A percentile compares a stretch with the other conserved stretches of the same genome.
These are phyloP conservation scores for Agrochola macilenta DNA, from an alignment of 2,888 invertebrate genomes.

Conservation along the genomic window DNA sequence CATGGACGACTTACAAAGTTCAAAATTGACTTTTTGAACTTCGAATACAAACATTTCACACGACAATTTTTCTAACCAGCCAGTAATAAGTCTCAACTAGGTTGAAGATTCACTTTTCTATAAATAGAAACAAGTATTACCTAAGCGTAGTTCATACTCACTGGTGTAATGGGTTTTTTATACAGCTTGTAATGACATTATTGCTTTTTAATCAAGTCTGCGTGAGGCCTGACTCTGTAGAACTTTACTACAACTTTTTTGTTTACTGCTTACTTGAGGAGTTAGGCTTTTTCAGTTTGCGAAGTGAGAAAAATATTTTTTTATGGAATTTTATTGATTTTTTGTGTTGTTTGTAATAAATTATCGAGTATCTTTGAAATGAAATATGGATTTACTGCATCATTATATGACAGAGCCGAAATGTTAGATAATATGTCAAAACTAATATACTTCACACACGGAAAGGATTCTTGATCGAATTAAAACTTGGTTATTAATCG, in stretches of 20 bases:
- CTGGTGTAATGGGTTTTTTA: conserved; percentile 81
- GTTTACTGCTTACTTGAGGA: conserved; percentile 1
- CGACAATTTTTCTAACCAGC: conserved; percentile 26
- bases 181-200: conserved; percentile 82
- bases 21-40: neutral
- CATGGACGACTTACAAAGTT: neutral
- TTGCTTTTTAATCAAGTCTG: conserved; percentile 84
- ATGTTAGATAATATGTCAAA: too few species aligned
- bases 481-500: neutral
- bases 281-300: conserved; percentile 9
- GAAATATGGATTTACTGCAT: neutral
- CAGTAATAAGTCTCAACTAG: conserved; percentile 25
- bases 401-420: neutral
- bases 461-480: neutral
- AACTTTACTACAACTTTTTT: conserved; percentile 35
- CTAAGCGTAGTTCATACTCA: conserved; percentile 31
- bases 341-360: neutral
- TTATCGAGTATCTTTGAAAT: neutral
- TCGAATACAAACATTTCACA: neutral
- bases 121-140: conserved; percentile 36
- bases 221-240: conserved; percentile 73
- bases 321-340: conserved; percentile 6
- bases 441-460: too few species aligned
- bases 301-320: neutral
- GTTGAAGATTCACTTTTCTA: conserved; percentile 50